Base-by-base conservation (phyloP, 1,140 invertebrate genomes). In the Heliconius congener region DNA sequence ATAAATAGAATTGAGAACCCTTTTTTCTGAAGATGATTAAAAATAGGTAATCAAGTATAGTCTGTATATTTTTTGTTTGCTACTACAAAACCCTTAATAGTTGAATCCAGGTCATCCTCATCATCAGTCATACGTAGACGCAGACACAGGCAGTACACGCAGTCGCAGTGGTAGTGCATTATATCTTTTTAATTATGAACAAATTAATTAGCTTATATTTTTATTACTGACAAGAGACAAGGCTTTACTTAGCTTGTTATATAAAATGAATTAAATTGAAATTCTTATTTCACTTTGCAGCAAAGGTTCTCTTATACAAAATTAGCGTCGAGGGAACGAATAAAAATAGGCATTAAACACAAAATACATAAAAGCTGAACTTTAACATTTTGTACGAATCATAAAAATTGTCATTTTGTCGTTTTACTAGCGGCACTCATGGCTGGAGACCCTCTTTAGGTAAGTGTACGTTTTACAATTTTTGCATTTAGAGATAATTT, bases 361-460 rank as follows among this genome's bases (percentile, higher is more conserved):
- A 71, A 71, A 70, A 76, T 75, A 57, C 55, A 60, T 75, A 76
- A 77, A 30, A 71, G 46, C 30, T 72, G 76, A 77, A 72, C 46
- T 42, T 55, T 37, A 77, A 77, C 66, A 55, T 55, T 71, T 77
- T 77, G 66, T 72, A 46, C 4, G 50, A 77, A 55, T 57, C 70
- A 72, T 71, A 77, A 71, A 76, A 77, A 55, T 77, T 71, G 76
- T 77, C 70, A 72, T 77, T 77, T 71, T 77, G 39, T 46, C 46
- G 76, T 77, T 77, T 77, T 50, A 77, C 60, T 77, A 77, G 70
- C 76, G 46, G 76, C 70, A 50, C 76, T 77, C 76, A 27, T 55
- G 18, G 66, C 27, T 77, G 46, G 71, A 77, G 70, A 72, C 76
- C 76, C 76, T 77, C 46, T 77, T 34, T 66, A 55, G 46, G 30